phyloP scores from a whole-genome alignment of 2,797 vertebrate genomes.

The Hypotaenidia philippensis region DNA sequence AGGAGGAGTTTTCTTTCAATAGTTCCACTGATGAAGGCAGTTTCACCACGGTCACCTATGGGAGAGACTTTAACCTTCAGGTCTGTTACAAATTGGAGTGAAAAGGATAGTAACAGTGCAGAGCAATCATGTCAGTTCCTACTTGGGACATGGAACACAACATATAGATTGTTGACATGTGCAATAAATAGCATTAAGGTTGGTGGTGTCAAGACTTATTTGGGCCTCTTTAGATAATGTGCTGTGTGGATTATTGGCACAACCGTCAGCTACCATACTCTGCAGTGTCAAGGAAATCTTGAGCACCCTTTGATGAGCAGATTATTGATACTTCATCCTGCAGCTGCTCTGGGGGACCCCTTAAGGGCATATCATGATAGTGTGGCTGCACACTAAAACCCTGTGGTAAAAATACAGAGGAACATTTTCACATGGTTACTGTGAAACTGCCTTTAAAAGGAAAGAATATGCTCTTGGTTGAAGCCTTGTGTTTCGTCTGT shows the following conservation, averaged over 20 bases:
- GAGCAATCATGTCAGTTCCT: neutral
- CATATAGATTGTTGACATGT: neutral
- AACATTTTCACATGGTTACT: neutral
- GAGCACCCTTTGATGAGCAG: neutral
- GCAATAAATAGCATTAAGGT: neutral
- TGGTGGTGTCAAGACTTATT: conserved; percentile 10
- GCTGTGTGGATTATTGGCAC: neutral
- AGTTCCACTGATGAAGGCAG: neutral
- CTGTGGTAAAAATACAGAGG: neutral
- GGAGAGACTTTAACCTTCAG: neutral
- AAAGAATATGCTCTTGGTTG: neutral
- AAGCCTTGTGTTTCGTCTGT: neutral
- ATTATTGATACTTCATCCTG: neutral
- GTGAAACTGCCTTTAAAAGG: neutral
- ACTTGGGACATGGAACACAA: neutral
- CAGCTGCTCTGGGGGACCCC: neutral
- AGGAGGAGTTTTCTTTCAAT: neutral
- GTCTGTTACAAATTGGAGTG: neutral
- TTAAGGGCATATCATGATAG: neutral
- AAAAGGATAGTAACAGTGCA: neutral
- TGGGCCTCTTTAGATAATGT: neutral
- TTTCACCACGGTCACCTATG: neutral
- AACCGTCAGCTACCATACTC: neutral
- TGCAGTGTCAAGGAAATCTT: neutral
- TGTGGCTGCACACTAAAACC: neutral